Base-by-base conservation (phyloP, 30 jellyfish, hydroid and myxozoan species). In the Sanderia malayensis region DNA sequence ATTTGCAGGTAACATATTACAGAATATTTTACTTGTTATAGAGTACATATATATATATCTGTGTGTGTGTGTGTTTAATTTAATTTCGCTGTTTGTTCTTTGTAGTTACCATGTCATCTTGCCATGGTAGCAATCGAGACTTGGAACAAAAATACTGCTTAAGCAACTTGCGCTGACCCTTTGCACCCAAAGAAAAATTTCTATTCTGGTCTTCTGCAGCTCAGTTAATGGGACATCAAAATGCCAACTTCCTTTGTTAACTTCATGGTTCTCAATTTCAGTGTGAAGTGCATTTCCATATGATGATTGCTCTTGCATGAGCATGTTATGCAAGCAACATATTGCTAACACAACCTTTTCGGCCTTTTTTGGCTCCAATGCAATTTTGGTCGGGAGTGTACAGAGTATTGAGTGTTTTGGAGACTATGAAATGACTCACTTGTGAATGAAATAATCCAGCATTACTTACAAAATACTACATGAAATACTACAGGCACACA, bases 151-250 rank as follows among this genome's bases (percentile, higher is more conserved):
- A 64, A 64, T 64, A 64, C 31, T 28, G 24, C 33, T 64, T 64
- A 28, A 64, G 59, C 76, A 64, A 31, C 76, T 64, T 59, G 29
- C 76, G 21, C 52, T 64, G 76, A 20, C n/a, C 21, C 21, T 61
- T 24, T 11, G 74, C 55, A 41, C 55, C 15, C 11, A 41, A 15
- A 15, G 11, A 6, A 41, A 8, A 41, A 41, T 41, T 41, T 41
- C 55, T 8, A 15, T 8, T 41, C 55, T 41, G 8, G 15, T 41
- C 55, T 41, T 41, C 15, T 41, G 11, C 55, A 41, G 8, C 8
- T 15, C 15, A 6, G 8, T 15, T 6, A 41, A 15, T 41, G 11
- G 8, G 15, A 15, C 11, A 41, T 41, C 15, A 41, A 15, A 6
- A 6, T 15, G 8, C 55, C 55, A 41, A 41, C 55, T 6, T 6